phyloP scores from a whole-genome alignment of 2,113 vertebrate genomes.

The Zingel zingel region DNA sequence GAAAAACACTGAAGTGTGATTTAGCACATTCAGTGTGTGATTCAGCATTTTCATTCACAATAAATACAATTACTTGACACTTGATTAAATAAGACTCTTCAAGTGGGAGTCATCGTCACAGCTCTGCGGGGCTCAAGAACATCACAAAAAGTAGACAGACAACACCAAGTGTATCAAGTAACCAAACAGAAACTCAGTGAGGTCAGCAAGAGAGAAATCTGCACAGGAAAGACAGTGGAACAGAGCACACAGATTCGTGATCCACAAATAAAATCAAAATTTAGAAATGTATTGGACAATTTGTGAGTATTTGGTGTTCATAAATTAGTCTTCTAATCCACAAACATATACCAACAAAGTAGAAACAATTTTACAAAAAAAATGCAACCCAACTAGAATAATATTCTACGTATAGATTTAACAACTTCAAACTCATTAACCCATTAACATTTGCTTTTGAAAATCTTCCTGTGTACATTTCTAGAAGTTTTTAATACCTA shows the following conservation, averaged over 20 bases:
- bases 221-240: not conserved
- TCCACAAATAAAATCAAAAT: not conserved
- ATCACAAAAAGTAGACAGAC: not conserved
- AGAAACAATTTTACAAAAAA: not conserved
- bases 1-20: conserved; percentile 35
- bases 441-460: not conserved
- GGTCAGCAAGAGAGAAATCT: not conserved
- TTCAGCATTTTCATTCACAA: conserved; percentile 25
- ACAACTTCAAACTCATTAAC: not conserved
- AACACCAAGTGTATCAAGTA: not conserved
- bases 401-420: not conserved
- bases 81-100: conserved; percentile 38
- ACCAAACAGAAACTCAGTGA: not conserved
- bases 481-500: not conserved
- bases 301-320: not conserved
- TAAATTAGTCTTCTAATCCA: not conserved
- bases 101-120: conserved; percentile 13
- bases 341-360: not conserved
- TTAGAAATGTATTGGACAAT: not conserved
- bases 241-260: not conserved
- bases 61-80: conserved; percentile 36
- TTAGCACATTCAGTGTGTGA: conserved; percentile 11
- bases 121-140: not conserved
- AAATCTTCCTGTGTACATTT: not conserved
- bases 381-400: not conserved